A percentile compares a stretch with the other conserved stretches of the same genome.
phyloP scores from a whole-genome alignment of 2,113 vertebrate genomes.

The Rhizomys pruinosus region DNA sequence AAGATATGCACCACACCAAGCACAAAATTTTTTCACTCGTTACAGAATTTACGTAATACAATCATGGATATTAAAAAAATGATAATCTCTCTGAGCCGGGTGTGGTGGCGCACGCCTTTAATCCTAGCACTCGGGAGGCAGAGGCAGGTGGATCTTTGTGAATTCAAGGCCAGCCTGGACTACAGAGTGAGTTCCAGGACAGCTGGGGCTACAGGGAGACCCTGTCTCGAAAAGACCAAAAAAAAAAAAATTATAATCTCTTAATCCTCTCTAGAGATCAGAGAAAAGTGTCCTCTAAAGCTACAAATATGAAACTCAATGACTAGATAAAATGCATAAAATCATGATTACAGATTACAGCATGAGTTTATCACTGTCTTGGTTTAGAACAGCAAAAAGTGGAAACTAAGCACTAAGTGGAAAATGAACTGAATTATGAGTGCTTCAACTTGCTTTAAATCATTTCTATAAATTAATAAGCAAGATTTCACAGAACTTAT shows the following conservation, averaged over 20 bases:
- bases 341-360: neutral
- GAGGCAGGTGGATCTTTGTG: no score
- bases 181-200: no score
- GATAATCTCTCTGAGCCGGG: no score
- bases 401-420: constrained; percentile 33
- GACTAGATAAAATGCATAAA: constrained; percentile 53
- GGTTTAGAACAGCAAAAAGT: constrained; percentile 33
- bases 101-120: no score
- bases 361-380: neutral
- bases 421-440: neutral
- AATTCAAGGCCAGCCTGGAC: no score
- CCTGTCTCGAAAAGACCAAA: no score
- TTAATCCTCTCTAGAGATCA: neutral
- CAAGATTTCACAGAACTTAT: constrained; percentile 37
- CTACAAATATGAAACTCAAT: constrained; percentile 39
- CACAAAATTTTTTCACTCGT: constrained; percentile 8
- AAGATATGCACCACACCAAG: no score
- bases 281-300: neutral
- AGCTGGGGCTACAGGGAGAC: no score
- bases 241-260: neutral
- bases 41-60: constrained; percentile 38
- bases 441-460: neutral
- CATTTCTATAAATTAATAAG: constrained; percentile 41
- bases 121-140: no score
- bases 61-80: neutral